Base-by-base conservation (phyloP, 2,888 invertebrate species). In the Agrotis ipsilon region DNA sequence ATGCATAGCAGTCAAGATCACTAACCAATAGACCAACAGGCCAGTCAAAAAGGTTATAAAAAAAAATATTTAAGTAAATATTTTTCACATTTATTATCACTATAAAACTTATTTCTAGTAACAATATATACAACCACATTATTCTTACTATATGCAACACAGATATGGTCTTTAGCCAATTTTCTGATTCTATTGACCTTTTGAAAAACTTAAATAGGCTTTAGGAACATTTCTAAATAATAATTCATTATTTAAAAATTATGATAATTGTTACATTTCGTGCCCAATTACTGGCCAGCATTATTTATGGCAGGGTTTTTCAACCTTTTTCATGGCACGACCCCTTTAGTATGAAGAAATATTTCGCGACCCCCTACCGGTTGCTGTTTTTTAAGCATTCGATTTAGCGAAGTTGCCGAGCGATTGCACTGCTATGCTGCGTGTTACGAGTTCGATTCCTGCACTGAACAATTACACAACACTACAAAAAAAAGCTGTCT, bases 71-170 rank as follows among this genome's bases (percentile, higher is more conserved):
- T 13, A 71, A 63, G 32, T 78, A 80, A 85, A 75, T 78, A 83
- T 78, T 84, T 73, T 73, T 60, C 66, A 88, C 84, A 87, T 92
- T 91, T 91, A 92, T 91, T 88, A 85, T 86, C 71, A 78, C 88
- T 90, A 88, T 87, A 89, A 88, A 89, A 88, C 83, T 84, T 84
- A 84, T 82, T 77, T 52, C 75, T 86, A 87, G 49, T 86, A 89
- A 89, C 88, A 88, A 88, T 88, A 89, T 88, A 90, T 87, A 92
- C 89, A 91, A 89, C 82, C 82, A 85, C 83, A 83, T 72, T 82
- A 75, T 71, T 75, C 83, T 79, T 83, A 71, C 62, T 76, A 76
- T 75, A 80, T 69, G 83, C 69, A 59, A 80, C 80, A 66, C 61
- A 66, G n/a, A 51, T 62, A n/a, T 21, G 24, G 59, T 59, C 21